Evolutionary conservation across 2,888 invertebrate genomes (phyloP).

Genomic region (Sphaerophoria taeniata): DNA sequence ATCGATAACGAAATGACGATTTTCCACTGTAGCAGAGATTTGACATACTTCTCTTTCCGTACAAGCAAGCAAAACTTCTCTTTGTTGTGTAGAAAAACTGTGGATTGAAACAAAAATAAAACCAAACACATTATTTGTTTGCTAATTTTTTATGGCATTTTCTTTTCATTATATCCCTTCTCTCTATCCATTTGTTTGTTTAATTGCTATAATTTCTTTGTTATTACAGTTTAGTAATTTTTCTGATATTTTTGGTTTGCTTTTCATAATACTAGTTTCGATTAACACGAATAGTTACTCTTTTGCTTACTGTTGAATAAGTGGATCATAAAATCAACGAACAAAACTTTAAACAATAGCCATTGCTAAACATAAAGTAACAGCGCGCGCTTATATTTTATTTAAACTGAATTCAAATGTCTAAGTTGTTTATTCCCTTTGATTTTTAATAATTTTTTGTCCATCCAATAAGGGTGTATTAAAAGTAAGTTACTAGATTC

Average conservation of each 20-base stretch:
- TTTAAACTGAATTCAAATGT: neutral
- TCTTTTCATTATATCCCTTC: constrained; percentile 52
- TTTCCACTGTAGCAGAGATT: neutral
- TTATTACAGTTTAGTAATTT: constrained; percentile 62
- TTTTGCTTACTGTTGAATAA: constrained; percentile 30
- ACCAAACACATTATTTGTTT: constrained; percentile 55
- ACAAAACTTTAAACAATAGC: constrained; percentile 40
- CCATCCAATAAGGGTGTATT: constrained; percentile 37
- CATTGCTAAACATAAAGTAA: constrained; percentile 52
- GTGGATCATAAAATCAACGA: constrained; percentile 54
- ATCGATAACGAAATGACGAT: neutral
- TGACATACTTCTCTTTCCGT: constrained; percentile 4
- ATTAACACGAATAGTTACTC: constrained; percentile 57
- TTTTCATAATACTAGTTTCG: constrained; percentile 66
- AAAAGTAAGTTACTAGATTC: constrained; percentile 49
- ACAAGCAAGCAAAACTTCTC: neutral
- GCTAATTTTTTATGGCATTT: constrained; percentile 69
- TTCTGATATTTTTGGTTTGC: constrained; percentile 53
- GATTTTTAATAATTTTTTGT: constrained; percentile 22
- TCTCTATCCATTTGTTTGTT: constrained; percentile 39
- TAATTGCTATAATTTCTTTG: constrained; percentile 53
- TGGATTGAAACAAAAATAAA: constrained; percentile 50
- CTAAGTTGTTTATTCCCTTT: constrained; percentile 26
- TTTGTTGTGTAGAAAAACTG: constrained; percentile 9
- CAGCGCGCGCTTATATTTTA: constrained; percentile 49